Evolutionary conservation across 1,140 invertebrate species (phyloP).

Genomic region (Diploscapter pachys): DNA sequence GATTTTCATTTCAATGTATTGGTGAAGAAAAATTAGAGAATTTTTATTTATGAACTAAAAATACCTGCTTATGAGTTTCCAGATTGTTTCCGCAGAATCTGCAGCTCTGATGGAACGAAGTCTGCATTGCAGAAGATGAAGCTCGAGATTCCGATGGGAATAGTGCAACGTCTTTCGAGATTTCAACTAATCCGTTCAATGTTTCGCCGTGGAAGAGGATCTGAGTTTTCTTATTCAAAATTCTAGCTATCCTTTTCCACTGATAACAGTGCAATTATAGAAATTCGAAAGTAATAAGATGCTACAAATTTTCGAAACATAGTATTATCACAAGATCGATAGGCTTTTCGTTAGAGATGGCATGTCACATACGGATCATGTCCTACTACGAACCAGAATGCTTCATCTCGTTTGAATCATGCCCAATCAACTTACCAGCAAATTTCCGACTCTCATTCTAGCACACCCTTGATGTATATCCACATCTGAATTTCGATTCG

Average conservation of each 20-base stretch:
- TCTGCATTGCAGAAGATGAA: conserved; percentile 3
- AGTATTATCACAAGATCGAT: no score
- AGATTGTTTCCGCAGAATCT: conserved; percentile 79
- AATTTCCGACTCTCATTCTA: conserved; percentile 43
- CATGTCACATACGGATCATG: no score
- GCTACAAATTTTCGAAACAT: no score
- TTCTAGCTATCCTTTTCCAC: not conserved
- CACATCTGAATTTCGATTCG: conserved; percentile 36
- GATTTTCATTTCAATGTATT: not conserved
- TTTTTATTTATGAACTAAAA: not conserved
- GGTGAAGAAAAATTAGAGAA: not conserved
- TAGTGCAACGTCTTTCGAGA: not conserved
- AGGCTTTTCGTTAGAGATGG: no score
- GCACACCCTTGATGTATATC: conserved; percentile 58
- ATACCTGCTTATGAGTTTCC: conserved; percentile 1
- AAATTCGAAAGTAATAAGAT: no score
- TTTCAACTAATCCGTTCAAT: conserved; percentile 30
- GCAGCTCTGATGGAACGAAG: conserved; percentile 66
- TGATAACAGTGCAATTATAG: not conserved
- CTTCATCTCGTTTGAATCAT: no score
- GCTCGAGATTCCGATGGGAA: conserved; percentile 10
- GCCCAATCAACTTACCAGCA: conserved; percentile 33
- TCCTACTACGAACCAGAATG: no score
- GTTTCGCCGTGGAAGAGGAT: conserved; percentile 30
- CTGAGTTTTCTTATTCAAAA: conserved; percentile 1